Percentiles rank a stretch among this genome's conserved stretches.
Conservation (phyloP, 2,113 vertebrate genomes). For the Telmatochromis bifrenatus region DNA sequence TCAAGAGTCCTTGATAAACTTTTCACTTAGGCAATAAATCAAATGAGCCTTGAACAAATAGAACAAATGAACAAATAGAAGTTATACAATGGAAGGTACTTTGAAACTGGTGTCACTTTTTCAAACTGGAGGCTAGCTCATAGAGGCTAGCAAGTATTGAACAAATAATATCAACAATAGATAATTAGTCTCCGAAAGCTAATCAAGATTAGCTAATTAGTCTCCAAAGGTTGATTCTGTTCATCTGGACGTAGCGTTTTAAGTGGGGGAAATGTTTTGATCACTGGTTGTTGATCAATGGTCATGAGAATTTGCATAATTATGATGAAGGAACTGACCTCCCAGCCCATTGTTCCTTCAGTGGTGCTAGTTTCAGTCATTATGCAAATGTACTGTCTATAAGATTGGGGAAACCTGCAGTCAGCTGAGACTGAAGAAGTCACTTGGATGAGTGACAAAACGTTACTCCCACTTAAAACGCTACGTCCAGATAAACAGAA, state of each 20-base stretch:
- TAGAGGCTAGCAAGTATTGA: not conserved
- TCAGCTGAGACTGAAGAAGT: not conserved
- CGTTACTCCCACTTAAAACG: not conserved
- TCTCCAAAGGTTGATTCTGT: not conserved
- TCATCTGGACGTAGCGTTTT: not conserved
- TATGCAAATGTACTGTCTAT: not conserved
- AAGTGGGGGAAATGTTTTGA: not conserved
- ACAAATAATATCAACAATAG: not conserved
- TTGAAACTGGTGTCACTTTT: not conserved
- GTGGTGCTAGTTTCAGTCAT: not conserved
- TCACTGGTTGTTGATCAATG: not conserved
- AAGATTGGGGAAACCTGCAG: not conserved
- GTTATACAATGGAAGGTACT: not conserved
- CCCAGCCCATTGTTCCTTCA: not conserved
- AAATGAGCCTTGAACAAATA: not conserved
- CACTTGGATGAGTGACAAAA: not conserved
- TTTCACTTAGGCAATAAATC: not conserved
- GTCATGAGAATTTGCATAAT: not conserved
- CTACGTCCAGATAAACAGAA: not conserved
- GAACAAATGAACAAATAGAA: not conserved
- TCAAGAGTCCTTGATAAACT: not conserved
- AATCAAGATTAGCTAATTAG: not conserved
- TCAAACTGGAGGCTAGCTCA: not conserved
- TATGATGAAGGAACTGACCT: not conserved
- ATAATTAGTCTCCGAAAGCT: not conserved